Percentiles rank a stretch among this genome's conserved stretches.
Conservation (phyloP, 2,113 vertebrate species). For the Galbula dea region DNA sequence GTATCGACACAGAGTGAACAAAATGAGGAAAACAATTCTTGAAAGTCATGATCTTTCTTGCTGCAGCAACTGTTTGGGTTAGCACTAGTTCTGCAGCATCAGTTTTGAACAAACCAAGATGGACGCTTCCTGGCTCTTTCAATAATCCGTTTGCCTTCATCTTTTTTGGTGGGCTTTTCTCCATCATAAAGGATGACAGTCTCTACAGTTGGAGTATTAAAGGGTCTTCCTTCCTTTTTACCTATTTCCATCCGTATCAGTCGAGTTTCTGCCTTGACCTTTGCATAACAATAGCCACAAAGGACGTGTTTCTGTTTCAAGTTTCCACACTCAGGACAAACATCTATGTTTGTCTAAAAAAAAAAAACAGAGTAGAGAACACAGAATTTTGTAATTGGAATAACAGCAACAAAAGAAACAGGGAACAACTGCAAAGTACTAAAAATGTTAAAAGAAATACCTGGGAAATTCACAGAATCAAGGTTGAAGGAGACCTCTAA, state of each 20-base stretch:
- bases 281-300: constrained; percentile 90
- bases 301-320: constrained; percentile 90
- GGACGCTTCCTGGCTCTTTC: constrained; percentile 87
- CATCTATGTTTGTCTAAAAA: constrained; percentile 85
- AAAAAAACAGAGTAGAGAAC: not conserved
- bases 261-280: constrained; percentile 82
- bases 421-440: not conserved
- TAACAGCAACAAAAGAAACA: not conserved
- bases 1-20: not conserved
- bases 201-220: constrained; percentile 79
- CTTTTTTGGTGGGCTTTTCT: constrained; percentile 75
- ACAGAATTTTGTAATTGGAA: not conserved
- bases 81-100: not conserved
- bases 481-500: no score
- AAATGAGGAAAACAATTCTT: not conserved
- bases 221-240: constrained; percentile 82
- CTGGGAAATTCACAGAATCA: not conserved
- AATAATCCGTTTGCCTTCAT: constrained; percentile 86
- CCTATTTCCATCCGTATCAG: constrained; percentile 80
- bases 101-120: constrained; percentile 83
- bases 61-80: not conserved
- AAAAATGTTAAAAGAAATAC: not conserved
- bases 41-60: not conserved
- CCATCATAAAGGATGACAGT: constrained; percentile 85
- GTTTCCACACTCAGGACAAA: constrained; percentile 90